Evolutionary conservation across 2,888 invertebrate species (phyloP), one percentile per base, ranked within the genome.

Genomic region (Diadegma fenestrale): DNA sequence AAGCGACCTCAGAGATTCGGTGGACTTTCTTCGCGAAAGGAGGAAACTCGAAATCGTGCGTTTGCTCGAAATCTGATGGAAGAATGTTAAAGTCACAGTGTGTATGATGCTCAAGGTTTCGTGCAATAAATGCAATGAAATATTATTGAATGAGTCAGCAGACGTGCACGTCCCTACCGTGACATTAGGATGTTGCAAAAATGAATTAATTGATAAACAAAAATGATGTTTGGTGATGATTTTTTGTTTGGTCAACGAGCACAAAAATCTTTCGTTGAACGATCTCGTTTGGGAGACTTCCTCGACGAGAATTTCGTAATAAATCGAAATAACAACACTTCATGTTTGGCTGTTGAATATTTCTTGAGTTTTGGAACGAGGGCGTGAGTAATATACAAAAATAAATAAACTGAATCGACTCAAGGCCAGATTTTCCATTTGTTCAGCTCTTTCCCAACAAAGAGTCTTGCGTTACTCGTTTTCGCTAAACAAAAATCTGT

Each of bases 251-350:
- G 54, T 22, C 5, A 68, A 68, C 43, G 17, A 45, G 43, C 43
- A 68, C 43, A 43, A 68, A n/a, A 68, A 68, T 43, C 17, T 30
- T 33, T 48, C n/a, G 30, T 51, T n/a, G 33, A 22, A 71, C 51
- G 68, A 68, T 26, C 12, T 26, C 22, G 17, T 68, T n/a, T 41
- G 22, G 43, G 7, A 5, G 41, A 37, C 14, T 43, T 22, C 43
- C 19, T 22, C 19, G 26, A 45, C 10, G 43, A 68, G 43, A 45
- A 45, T 68, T 43, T 7, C 14, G 5, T 26, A 41, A 37, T 43
- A 17, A 8, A 26, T 45, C 4, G 12, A 43, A 68, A 58, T 26
- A 58, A 58, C 14, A 8, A 12, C 12, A 22, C 26, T 58, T 58
- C 6, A 14, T 12, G 14, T 26, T 26, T 58, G 54, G 2, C 22